phyloP scores from a whole-genome alignment of 2,113 vertebrate genomes.

The Phylloscopus whistleri region DNA sequence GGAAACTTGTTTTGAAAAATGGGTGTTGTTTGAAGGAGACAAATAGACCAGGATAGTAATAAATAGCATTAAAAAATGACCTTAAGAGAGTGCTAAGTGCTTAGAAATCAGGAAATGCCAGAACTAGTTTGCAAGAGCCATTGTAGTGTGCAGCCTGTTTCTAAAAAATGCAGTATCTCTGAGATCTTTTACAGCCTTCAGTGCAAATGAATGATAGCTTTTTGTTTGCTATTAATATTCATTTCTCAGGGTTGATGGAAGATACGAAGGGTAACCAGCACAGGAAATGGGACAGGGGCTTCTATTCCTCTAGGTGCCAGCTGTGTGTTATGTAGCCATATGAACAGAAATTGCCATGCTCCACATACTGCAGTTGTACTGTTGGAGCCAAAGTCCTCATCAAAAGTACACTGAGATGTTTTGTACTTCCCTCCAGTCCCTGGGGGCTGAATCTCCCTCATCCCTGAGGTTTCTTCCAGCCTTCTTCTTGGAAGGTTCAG shows the following conservation, averaged over 20 bases:
- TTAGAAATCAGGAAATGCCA: constrained; percentile 41
- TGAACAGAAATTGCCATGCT: not conserved
- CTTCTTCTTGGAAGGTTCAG: not conserved
- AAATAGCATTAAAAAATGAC: constrained; percentile 17
- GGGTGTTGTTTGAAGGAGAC: not conserved
- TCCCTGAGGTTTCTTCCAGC: not conserved
- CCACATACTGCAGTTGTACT: not conserved
- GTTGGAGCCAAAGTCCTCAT: not conserved
- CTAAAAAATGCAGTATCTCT: constrained; percentile 5
- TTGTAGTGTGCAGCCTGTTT: not conserved
- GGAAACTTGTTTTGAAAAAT: not conserved
- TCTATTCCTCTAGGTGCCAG: not conserved
- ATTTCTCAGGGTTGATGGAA: not conserved
- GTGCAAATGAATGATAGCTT: constrained; percentile 6
- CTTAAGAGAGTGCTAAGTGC: constrained; percentile 27
- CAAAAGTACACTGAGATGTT: not conserved
- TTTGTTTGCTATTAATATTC: constrained; percentile 26
- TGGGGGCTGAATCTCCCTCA: not conserved
- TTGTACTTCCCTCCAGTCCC: not conserved
- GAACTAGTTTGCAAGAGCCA: not conserved
- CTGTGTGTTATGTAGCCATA: not conserved
- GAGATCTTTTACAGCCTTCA: not conserved
- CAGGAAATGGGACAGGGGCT: not conserved
- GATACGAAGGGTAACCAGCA: not conserved
- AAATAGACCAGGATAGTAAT: not conserved